Evolutionary conservation across 2,797 vertebrate species (phyloP).

Genomic region (Chelmon rostratus): DNA sequence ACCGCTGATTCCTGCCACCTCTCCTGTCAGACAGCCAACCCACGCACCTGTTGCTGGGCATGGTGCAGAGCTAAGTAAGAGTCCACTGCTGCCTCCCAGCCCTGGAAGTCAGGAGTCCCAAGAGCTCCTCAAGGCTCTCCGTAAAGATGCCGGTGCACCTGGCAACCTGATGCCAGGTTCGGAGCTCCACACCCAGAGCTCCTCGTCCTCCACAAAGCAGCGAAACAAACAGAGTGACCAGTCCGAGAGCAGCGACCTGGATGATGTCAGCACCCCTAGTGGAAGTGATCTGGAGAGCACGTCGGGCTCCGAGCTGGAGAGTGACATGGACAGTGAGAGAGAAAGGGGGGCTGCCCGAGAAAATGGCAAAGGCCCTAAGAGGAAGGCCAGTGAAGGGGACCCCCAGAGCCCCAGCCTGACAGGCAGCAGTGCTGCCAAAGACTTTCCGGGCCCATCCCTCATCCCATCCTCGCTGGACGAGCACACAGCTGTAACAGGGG

Average conservation of each 20-base stretch:
- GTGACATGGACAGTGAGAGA: constrained; percentile 97
- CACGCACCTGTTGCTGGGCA: constrained; percentile 80
- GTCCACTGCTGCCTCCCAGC: constrained; percentile 92
- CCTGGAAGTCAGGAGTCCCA: constrained; percentile 92
- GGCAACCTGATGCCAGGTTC: constrained; percentile 87
- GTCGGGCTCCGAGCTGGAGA: constrained; percentile 98
- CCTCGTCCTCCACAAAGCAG: constrained; percentile 88
- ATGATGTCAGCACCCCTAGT: constrained; percentile 97
- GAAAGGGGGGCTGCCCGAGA: constrained; percentile 93
- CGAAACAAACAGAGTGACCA: constrained; percentile 96
- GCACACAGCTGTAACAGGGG: constrained; percentile 96
- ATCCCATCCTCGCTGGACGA: constrained; percentile 95
- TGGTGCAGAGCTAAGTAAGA: constrained; percentile 86
- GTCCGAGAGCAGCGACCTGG: constrained; percentile 98
- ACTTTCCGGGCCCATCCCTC: constrained; percentile 92
- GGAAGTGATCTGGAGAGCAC: constrained; percentile 99
- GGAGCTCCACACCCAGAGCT: constrained; percentile 89
- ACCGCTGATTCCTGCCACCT: constrained; percentile 92
- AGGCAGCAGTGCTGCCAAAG: constrained; percentile 90
- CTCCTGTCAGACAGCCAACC: constrained; percentile 91
- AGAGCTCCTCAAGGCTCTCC: constrained; percentile 95
- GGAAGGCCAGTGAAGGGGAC: constrained; percentile 88
- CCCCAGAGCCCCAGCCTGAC: constrained; percentile 87
- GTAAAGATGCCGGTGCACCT: constrained; percentile 88
- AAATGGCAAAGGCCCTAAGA: constrained; percentile 96